A percentile compares a stretch with the other conserved stretches of the same genome.
phyloP scores from a whole-genome alignment of 2,797 vertebrate species.

The Ambastaia sidthimunki region DNA sequence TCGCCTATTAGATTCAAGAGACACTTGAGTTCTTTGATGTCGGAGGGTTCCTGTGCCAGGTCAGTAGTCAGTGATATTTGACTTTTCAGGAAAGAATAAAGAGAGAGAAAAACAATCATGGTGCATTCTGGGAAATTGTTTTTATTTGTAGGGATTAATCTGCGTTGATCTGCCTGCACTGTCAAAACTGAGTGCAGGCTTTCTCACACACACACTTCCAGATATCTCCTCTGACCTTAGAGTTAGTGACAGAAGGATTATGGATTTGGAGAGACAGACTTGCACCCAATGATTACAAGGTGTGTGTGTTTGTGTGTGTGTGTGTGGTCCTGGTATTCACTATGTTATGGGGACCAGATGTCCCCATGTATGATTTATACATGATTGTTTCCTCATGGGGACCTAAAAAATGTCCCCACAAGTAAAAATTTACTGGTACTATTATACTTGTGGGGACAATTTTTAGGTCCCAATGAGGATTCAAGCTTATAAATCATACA shows the following conservation, averaged over 20 bases:
- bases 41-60: constrained; percentile 29
- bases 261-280: constrained; percentile 32
- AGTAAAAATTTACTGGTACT: no score
- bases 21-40: constrained; percentile 18
- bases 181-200: constrained; percentile 40
- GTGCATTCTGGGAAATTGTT: constrained; percentile 38
- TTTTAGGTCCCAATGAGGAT: no score
- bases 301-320: constrained; percentile 27
- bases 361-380: no score
- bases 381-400: no score
- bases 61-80: constrained; percentile 47
- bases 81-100: constrained; percentile 35
- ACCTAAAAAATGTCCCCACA: no score
- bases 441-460: no score
- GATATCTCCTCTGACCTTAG: constrained; percentile 35
- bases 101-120: constrained; percentile 38
- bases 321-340: background rate
- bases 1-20: background rate
- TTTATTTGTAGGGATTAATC: constrained; percentile 55
- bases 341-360: no score
- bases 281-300: constrained; percentile 45
- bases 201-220: constrained; percentile 28
- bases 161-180: constrained; percentile 43
- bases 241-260: constrained; percentile 28
- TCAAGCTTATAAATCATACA: no score